Conservation (phyloP, 2,888 invertebrate genomes). For the Drosophila neonasuta region DNA sequence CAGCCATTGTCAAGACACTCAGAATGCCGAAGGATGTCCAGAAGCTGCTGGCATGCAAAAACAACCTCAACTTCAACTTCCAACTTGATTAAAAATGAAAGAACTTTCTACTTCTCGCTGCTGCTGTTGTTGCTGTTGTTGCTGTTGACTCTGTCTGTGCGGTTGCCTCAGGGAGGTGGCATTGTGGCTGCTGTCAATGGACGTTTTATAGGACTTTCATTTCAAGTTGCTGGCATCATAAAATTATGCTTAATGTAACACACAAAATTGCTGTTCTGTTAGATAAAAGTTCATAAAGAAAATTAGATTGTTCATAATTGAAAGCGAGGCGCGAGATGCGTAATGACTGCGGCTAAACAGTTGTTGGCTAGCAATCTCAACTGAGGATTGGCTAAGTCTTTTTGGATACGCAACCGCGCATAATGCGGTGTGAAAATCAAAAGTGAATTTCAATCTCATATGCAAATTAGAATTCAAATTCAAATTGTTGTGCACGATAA, state of each 20-base stretch:
- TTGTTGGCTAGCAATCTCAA: constrained; percentile 4
- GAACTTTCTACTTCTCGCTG: constrained; percentile 42
- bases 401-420: constrained; percentile 52
- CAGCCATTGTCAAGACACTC: constrained; percentile 43
- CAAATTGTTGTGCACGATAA: constrained; percentile 30
- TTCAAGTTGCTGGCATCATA: constrained; percentile 68
- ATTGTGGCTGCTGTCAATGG: constrained; percentile 54
- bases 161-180: constrained; percentile 9
- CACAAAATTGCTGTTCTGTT: constrained; percentile 80
- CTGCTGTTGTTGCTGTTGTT: background rate
- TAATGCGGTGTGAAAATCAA: constrained; percentile 60
- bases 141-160: background rate
- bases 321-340: constrained; percentile 63
- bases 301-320: constrained; percentile 80
- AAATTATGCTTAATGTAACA: constrained; percentile 82
- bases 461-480: constrained; percentile 37
- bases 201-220: constrained; percentile 63
- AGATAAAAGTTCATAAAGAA: constrained; percentile 80
- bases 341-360: constrained; percentile 10
- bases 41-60: constrained; percentile 45
- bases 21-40: constrained; percentile 22
- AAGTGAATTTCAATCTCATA: constrained; percentile 51
- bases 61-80: constrained; percentile 37
- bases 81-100: constrained; percentile 70
- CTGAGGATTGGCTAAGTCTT: constrained; percentile 15